These are phyloP conservation scores for Gymnocheta viridis DNA, from an alignment of 2,888 invertebrate species.

Conservation along the genomic window DNA sequence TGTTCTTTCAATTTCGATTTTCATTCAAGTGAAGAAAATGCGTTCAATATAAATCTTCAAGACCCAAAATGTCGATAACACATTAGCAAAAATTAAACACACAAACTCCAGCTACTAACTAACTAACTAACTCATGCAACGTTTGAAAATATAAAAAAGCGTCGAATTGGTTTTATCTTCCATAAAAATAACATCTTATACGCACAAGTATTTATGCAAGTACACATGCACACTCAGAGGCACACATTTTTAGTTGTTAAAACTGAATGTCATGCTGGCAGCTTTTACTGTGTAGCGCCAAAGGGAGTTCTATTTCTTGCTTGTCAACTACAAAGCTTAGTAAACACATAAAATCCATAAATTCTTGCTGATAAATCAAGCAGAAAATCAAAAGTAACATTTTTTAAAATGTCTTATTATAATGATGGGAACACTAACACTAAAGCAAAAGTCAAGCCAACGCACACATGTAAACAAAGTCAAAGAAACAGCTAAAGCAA, in stretches of 20 bases:
- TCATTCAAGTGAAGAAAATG: constrained; percentile 28
- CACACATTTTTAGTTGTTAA: too few species aligned
- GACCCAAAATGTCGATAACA: constrained; percentile 31
- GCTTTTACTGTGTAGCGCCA: constrained; percentile 24
- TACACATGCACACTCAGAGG: not conserved
- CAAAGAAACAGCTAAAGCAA: not conserved
- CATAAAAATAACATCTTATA: not conserved
- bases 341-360: constrained; percentile 70
- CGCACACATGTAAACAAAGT: not conserved
- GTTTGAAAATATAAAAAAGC: constrained; percentile 33
- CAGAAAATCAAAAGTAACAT: constrained; percentile 75
- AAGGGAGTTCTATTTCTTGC: constrained; percentile 64
- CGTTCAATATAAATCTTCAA: constrained; percentile 25
- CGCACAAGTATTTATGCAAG: not conserved
- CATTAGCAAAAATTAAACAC: not conserved
- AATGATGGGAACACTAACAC: constrained; percentile 61
- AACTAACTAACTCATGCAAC: not conserved
- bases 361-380: constrained; percentile 77
- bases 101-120: too few species aligned
- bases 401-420: constrained; percentile 71
- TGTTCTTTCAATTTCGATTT: constrained; percentile 27
- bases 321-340: constrained; percentile 41
- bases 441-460: constrained; percentile 4
- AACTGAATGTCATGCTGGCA: not conserved
- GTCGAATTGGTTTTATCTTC: constrained; percentile 38